Evolutionary conservation across 2,888 invertebrate species (phyloP), one percentile per base, ranked within the genome.

Genomic region (Leptodirus hochenwartii): DNA sequence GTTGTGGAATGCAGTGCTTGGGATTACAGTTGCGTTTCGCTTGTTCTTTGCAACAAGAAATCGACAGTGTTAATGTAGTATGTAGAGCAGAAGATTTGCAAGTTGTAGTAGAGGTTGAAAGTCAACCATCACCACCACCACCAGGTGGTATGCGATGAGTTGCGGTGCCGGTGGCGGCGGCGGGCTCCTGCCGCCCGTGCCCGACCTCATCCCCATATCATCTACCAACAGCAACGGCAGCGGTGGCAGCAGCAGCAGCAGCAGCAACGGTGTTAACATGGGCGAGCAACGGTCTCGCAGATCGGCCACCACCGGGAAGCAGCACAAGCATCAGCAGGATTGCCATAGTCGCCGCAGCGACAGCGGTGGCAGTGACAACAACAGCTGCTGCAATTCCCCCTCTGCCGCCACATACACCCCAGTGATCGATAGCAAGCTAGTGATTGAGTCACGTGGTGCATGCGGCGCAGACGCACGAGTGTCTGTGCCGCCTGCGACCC

Each of bases 171-270:
- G n/a, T n/a, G n/a, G n/a, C 20, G 20, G 20, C n/a, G 20, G 45
- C 45, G 52, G 42, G 38, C 37, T 47, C 41, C 46, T 49, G 46
- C 49, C 54, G 43, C 56, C 54, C 41, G 43, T 48, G 52, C 57
- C 51, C 47, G 56, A 51, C 43, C 45, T 56, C 32, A 57, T 57
- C 38, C 56, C 57, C 32, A 55, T 56, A 37, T 46, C 53, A 43
- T 51, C 45, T 56, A 58, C 34, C 41, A 38, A 39, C 36, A 39
- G 38, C 41, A 41, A 40, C 40, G 39, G 39, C 34, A 30, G 39
- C 38, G 39, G 35, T 37, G 39, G 36, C 30, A 20, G 17, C 25
- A 26, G 22, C 20, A 22, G 22, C 13, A 17, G 22, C 23, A 34
- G 35, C 37, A 36, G 42, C 35, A 33, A 40, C 40, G 41, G 38